Evolutionary conservation across 2,888 invertebrate genomes (phyloP).

Genomic region (Sinelater perroti): DNA sequence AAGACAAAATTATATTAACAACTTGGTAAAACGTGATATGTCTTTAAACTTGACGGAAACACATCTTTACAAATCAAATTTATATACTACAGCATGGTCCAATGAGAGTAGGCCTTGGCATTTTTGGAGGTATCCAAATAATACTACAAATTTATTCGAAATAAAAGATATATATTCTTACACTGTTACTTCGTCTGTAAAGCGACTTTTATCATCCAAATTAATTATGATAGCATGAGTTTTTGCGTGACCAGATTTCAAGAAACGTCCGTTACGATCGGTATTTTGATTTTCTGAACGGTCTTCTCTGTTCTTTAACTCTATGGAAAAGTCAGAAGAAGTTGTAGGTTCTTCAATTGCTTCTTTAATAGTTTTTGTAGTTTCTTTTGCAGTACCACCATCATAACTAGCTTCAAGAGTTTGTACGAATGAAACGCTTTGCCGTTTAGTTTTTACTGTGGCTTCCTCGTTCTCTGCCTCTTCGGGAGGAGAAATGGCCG

Average conservation of each 20-base stretch:
- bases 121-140: slow-evolving; percentile 1
- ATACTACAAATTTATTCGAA: slow-evolving; percentile 9
- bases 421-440: slow-evolving; percentile 63
- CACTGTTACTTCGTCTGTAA: slow-evolving; percentile 84
- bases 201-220: slow-evolving; percentile 80
- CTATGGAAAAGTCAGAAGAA: slow-evolving; percentile 41
- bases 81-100: slow-evolving; percentile 17
- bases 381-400: slow-evolving; percentile 35
- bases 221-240: slow-evolving; percentile 83
- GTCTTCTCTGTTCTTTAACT: slow-evolving; percentile 49
- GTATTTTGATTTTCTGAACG: slow-evolving; percentile 47
- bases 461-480: slow-evolving; percentile 42
- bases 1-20: slow-evolving; percentile 8
- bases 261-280: slow-evolving; percentile 54
- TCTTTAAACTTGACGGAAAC: slow-evolving; percentile 12
- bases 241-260: slow-evolving; percentile 72
- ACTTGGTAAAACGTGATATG: slow-evolving; percentile 14
- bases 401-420: slow-evolving; percentile 43
- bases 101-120: slow-evolving; percentile 8
- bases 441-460: slow-evolving; percentile 53
- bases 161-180: no score
- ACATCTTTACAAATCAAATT: slow-evolving; percentile 19
- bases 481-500: slow-evolving; percentile 59
- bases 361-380: slow-evolving; percentile 38
- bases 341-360: slow-evolving; percentile 33